These are phyloP conservation scores for Hafferia zeledoni DNA, from an alignment of 2,797 vertebrate genomes.

Conservation along the genomic window DNA sequence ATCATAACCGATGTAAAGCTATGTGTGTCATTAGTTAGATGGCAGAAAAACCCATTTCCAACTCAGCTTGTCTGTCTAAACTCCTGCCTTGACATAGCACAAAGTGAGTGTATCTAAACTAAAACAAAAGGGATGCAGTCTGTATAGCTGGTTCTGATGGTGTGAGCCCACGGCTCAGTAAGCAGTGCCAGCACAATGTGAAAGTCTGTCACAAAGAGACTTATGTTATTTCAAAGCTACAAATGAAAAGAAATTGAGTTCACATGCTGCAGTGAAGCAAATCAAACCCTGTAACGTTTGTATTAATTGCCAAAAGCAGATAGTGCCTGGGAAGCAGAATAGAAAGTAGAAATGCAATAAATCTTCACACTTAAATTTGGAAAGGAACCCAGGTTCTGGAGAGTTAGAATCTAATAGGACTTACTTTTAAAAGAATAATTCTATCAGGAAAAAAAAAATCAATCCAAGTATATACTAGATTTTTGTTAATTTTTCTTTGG, in stretches of 20 bases:
- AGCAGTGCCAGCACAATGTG: slow-evolving; percentile 17
- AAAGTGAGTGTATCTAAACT: not conserved
- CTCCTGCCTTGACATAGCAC: not conserved
- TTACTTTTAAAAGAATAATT: slow-evolving; percentile 60
- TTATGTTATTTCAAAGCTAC: slow-evolving; percentile 63
- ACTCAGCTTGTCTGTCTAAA: not conserved
- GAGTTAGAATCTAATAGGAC: not conserved
- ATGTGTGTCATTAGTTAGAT: not conserved
- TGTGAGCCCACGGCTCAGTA: slow-evolving; percentile 28
- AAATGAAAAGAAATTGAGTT: slow-evolving; percentile 77
- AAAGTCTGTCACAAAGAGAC: slow-evolving; percentile 70
- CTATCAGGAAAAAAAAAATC: slow-evolving; percentile 27
- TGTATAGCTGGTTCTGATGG: not conserved
- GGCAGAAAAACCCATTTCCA: slow-evolving; percentile 21
- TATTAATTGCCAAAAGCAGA: slow-evolving; percentile 75
- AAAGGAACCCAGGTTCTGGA: slow-evolving; percentile 39
- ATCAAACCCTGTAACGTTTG: slow-evolving; percentile 63
- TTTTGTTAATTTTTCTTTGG: slow-evolving; percentile 8
- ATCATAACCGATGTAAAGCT: not conserved
- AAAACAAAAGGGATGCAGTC: slow-evolving; percentile 43
- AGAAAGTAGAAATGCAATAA: slow-evolving; percentile 41
- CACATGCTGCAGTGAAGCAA: slow-evolving; percentile 70
- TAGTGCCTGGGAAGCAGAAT: slow-evolving; percentile 55
- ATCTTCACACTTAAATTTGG: slow-evolving; percentile 49
- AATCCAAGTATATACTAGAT: not conserved